These are phyloP conservation scores for Carterocephalus palaemon DNA, from an alignment of 2,888 invertebrate species.

Conservation along the genomic window DNA sequence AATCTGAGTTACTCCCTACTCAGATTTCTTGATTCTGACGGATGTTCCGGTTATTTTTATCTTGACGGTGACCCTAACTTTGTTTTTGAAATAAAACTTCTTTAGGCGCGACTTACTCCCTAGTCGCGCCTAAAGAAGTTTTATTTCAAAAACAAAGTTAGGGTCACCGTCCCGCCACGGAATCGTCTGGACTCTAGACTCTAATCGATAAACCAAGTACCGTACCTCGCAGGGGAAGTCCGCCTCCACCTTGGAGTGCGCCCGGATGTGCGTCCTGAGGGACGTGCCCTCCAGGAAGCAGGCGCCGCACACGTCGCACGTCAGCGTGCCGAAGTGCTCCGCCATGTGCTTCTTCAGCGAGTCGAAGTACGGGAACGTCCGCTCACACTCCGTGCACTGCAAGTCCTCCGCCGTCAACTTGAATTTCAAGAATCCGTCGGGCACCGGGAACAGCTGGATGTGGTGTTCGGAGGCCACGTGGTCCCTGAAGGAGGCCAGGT, in stretches of 20 bases:
- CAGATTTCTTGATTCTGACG: no score
- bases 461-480: conserved; percentile 51
- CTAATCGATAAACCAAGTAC: no score
- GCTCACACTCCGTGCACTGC: conserved; percentile 58
- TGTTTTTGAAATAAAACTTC: no score
- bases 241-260: conserved; percentile 65
- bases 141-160: no score
- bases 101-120: no score
- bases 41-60: no score
- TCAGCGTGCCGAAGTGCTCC: conserved; percentile 61
- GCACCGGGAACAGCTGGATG: conserved; percentile 43
- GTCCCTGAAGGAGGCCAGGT: conserved; percentile 47
- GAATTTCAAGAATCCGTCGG: conserved; percentile 62
- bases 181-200: no score
- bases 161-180: no score
- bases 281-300: conserved; percentile 69
- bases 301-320: conserved; percentile 66
- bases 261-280: conserved; percentile 61
- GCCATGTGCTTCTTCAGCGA: conserved; percentile 63
- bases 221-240: conserved; percentile 69
- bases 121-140: no score
- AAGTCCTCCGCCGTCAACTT: conserved; percentile 53
- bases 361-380: conserved; percentile 59
- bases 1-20: no score
- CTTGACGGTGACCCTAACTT: no score